Evolutionary conservation across 1,140 invertebrate genomes (phyloP), one percentile per base, ranked within the genome.

Genomic region (Zaprionus kolodkinae): DNA sequence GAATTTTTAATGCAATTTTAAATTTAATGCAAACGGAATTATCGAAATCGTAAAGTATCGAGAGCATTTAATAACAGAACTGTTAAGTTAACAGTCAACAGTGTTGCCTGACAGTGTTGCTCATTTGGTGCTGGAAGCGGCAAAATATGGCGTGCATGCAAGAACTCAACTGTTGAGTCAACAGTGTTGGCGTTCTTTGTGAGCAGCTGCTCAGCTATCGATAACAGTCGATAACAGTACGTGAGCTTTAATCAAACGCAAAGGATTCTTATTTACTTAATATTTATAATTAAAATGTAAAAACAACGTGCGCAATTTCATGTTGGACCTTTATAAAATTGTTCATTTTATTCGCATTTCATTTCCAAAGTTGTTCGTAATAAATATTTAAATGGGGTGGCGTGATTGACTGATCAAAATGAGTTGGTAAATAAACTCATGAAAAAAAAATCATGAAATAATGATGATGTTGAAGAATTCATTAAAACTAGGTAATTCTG

Each of bases 331-430:
- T 64, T 86, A 57, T 69, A 64, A 74, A 50, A 61, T 54, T 40
- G 5, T 55, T 43, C 15, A 57, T 65, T 78, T 81, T 75, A 70
- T 81, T 82, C 27, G 17, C 30, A 66, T 35, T 9, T 48, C 9
- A 27, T 59, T 60, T 43, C n/a, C 35, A 38, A 21, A 40, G 25
- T n/a, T 55, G 9, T 55, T 55, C 52, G 21, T n/a, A 55, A 55
- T 55, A 55, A 55, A 30, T 55, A 55, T 55, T 50, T 1, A 50
- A 50, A 50, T 50, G 45, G 3, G 6, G 3, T 6, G 2, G 40
- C 9, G n/a, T 1, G 40, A 7, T n/a, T 6, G 9, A 7, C 7
- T 17, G 40, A 45, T 45, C n/a, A 15, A 45, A 10, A 45, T 45
- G 40, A 15, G 40, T 45, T 45, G 40, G 17, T 50, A 50, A 12